These are phyloP conservation scores for Atopsyche davidsoni DNA, from an alignment of 1,140 invertebrate species.

Conservation along the genomic window DNA sequence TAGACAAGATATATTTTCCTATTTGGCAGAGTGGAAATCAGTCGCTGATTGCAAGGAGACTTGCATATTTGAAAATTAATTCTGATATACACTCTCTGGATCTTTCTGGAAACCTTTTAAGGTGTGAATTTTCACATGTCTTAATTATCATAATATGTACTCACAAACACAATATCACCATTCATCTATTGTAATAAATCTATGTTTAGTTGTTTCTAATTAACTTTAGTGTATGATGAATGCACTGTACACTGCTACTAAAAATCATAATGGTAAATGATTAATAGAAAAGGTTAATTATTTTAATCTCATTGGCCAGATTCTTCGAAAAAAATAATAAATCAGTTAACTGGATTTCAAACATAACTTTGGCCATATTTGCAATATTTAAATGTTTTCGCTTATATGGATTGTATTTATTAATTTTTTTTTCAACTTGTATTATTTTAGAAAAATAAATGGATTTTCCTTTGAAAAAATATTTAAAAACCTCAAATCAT, in stretches of 20 bases:
- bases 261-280: too few relatives aligned
- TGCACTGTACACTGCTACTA: too few relatives aligned
- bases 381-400: too few relatives aligned
- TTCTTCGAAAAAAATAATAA: too few relatives aligned
- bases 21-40: slow-evolving; percentile 22
- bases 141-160: neutral
- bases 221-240: too few relatives aligned
- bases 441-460: slow-evolving; percentile 14
- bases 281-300: too few relatives aligned
- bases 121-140: slow-evolving; percentile 8
- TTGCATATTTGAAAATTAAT: slow-evolving; percentile 8
- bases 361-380: too few relatives aligned
- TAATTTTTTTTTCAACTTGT: neutral
- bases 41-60: slow-evolving; percentile 9
- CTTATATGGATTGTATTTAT: neutral
- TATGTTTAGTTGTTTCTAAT: neutral
- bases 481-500: slow-evolving; percentile 2
- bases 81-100: slow-evolving; percentile 8
- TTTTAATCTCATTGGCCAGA: too few relatives aligned
- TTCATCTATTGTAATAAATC: slow-evolving; percentile 1
- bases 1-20: slow-evolving; percentile 17
- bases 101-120: slow-evolving; percentile 15
- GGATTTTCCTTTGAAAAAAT: slow-evolving; percentile 11
- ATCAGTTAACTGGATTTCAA: too few relatives aligned
- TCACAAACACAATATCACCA: slow-evolving; percentile 1